phyloP scores from a whole-genome alignment of 2,113 vertebrate genomes.

The Cinclus cinclus region DNA sequence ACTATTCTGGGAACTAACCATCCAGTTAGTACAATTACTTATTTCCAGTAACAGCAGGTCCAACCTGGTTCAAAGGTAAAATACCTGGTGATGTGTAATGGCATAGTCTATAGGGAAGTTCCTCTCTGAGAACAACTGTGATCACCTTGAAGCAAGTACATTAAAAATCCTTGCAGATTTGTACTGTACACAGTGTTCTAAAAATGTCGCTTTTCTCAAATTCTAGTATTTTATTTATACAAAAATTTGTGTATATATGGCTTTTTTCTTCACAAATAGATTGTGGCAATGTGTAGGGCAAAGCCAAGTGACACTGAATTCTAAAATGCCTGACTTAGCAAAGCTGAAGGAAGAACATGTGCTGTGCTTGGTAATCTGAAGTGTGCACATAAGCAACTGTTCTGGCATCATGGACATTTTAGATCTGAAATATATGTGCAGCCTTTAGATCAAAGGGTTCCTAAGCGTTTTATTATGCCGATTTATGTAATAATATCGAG shows the following conservation, averaged over 20 bases:
- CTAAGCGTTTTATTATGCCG: constrained; percentile 18
- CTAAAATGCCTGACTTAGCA: not conserved
- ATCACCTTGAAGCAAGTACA: not conserved
- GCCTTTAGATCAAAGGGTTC: constrained; percentile 1
- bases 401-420: not conserved
- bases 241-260: not conserved
- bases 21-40: not conserved
- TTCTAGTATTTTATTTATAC: not conserved
- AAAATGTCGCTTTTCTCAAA: not conserved
- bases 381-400: not conserved
- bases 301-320: not conserved
- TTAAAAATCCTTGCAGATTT: not conserved
- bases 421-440: not conserved
- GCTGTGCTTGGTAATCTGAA: not conserved
- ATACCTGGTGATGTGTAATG: not conserved
- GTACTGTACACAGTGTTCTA: not conserved
- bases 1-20: not conserved
- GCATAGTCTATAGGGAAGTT: not conserved
- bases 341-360: not conserved
- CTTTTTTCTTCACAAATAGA: not conserved
- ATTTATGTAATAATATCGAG: constrained; percentile 8
- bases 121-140: not conserved
- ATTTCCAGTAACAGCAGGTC: not conserved
- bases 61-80: constrained; percentile 13
- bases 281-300: not conserved